Evolutionary conservation across 1,140 invertebrate genomes (phyloP).

Genomic region (Goniozus legneri): DNA sequence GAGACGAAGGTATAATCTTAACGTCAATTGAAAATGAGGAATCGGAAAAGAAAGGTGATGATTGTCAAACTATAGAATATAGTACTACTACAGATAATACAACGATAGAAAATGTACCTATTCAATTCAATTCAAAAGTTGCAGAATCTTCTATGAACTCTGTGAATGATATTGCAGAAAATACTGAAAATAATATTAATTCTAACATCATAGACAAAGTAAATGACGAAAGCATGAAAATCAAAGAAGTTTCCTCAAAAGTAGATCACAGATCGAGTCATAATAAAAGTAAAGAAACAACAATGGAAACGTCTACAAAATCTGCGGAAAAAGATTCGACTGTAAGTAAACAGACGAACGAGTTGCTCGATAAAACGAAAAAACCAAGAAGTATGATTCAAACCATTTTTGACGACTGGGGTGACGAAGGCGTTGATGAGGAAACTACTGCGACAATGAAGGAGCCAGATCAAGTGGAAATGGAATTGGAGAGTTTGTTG

Average conservation of each 20-base stretch:
- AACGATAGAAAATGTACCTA: not conserved
- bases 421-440: slow-evolving; percentile 44
- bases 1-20: not conserved
- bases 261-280: not conserved
- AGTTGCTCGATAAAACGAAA: slow-evolving; percentile 7
- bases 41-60: not conserved
- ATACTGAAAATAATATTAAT: not conserved
- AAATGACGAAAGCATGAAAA: slow-evolving; percentile 1
- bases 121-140: not conserved
- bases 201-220: slow-evolving; percentile 1
- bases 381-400: slow-evolving; percentile 47
- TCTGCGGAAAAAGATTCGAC: not conserved
- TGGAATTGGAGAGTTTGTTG: slow-evolving; percentile 45
- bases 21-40: not conserved
- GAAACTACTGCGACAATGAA: slow-evolving; percentile 24
- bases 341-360: not conserved
- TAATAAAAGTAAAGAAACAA: not conserved
- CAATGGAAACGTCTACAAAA: not conserved
- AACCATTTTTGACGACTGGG: slow-evolving; percentile 51
- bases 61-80: slow-evolving; percentile 1
- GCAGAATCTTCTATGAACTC: not conserved
- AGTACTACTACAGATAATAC: not conserved
- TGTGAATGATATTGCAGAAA: too few species aligned
- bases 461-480: slow-evolving; percentile 41
- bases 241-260: not conserved